Evolutionary conservation across 1,140 invertebrate species (phyloP).

Genomic region (Heliconius eleuchia): DNA sequence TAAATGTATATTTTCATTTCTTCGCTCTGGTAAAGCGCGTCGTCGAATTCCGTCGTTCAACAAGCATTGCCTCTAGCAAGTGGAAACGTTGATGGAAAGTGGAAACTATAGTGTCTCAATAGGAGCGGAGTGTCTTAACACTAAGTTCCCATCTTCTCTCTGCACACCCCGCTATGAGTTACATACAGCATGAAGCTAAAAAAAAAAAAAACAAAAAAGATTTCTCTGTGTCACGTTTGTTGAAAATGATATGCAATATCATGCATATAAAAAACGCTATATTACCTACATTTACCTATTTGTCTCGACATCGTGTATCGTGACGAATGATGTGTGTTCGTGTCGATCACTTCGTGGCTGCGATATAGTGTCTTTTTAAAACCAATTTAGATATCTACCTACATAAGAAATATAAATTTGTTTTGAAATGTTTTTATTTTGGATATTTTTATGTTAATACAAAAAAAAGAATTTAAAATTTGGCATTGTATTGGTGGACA

Average conservation of each 20-base stretch:
- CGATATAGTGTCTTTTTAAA: constrained; percentile 41
- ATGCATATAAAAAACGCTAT: neutral
- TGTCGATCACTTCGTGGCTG: constrained; percentile 43
- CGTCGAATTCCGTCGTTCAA: too few relatives aligned
- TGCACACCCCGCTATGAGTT: too few relatives aligned
- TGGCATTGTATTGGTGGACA: neutral
- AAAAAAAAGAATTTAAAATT: neutral
- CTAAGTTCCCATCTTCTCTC: too few relatives aligned
- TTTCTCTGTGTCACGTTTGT: neutral
- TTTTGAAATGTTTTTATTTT: neutral
- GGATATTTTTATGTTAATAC: neutral
- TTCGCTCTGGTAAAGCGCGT: too few relatives aligned
- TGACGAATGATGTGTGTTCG: constrained; percentile 34
- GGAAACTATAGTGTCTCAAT: too few relatives aligned
- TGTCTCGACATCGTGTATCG: neutral
- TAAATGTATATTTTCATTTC: too few relatives aligned
- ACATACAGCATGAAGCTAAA: too few relatives aligned
- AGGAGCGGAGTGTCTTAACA: too few relatives aligned
- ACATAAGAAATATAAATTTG: neutral
- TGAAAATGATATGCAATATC: neutral
- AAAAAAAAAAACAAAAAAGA: too few relatives aligned
- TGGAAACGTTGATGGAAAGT: too few relatives aligned
- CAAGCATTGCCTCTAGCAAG: too few relatives aligned
- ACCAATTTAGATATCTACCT: neutral
- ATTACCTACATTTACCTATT: neutral